Evolutionary conservation across 2,888 invertebrate genomes (phyloP).

Genomic region (Lasioglossum villosulum): DNA sequence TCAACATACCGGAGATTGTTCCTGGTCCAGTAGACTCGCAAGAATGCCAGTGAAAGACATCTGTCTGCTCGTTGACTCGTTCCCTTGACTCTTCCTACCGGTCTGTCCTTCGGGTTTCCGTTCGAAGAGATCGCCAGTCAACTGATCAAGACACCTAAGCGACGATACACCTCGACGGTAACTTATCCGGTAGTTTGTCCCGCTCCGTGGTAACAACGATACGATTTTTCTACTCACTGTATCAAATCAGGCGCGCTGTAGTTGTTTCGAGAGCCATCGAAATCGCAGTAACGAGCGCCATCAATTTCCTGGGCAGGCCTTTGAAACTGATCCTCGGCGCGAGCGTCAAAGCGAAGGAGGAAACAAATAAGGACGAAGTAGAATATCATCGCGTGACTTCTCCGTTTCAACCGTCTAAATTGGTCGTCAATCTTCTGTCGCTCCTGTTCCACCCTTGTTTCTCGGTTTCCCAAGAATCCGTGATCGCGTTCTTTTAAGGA

Average conservation of each 20-base stretch:
- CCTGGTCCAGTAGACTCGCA: conserved; percentile 41
- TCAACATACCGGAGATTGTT: conserved; percentile 46
- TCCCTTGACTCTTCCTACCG: conserved; percentile 29
- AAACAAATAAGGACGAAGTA: conserved; percentile 46
- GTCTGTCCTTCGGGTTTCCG: conserved; percentile 53
- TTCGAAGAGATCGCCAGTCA: conserved; percentile 62
- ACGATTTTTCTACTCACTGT: conserved; percentile 70
- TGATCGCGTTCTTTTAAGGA: not conserved
- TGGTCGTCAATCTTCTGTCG: conserved; percentile 25
- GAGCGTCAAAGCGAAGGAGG: conserved; percentile 24
- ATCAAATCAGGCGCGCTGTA: conserved; percentile 77
- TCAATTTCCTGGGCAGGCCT: conserved; percentile 21
- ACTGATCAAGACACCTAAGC: conserved; percentile 76
- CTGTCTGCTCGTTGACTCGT: conserved; percentile 36
- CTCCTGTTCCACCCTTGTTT: not conserved
- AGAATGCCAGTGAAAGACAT: conserved; percentile 50
- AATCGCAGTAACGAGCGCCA: conserved; percentile 64
- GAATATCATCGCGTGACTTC: conserved; percentile 33
- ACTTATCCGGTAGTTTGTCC: not conserved
- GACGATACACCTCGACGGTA: not conserved
- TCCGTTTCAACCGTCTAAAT: conserved; percentile 3
- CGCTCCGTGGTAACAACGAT: not conserved
- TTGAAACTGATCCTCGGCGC: conserved; percentile 26
- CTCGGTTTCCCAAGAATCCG: not conserved
- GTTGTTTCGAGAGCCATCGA: conserved; percentile 66